These are phyloP conservation scores for Upupa epops DNA, from an alignment of 2,113 vertebrate species.

Conservation along the genomic window DNA sequence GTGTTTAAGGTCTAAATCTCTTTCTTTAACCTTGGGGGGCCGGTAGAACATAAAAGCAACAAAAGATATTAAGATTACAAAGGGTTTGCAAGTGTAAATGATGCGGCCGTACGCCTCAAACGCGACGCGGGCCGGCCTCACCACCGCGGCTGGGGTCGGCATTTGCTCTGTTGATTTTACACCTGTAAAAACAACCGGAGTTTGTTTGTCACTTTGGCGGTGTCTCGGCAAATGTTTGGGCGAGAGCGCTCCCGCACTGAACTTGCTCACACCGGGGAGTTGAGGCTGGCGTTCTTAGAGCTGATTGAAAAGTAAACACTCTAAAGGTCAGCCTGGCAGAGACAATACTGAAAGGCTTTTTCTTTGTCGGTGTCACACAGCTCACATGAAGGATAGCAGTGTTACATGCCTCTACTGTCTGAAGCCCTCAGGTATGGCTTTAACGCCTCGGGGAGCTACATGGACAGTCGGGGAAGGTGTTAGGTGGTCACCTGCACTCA, in stretches of 20 bases:
- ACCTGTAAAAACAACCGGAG: constrained; percentile 81
- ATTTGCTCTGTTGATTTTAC: constrained; percentile 82
- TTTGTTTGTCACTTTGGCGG: constrained; percentile 76
- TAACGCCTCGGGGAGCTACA: background rate
- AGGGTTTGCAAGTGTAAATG: constrained; percentile 83
- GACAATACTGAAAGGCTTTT: constrained; percentile 55
- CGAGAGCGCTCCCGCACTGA: constrained; percentile 40
- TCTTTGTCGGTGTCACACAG: constrained; percentile 22
- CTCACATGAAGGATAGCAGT: background rate
- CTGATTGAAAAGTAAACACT: constrained; percentile 73
- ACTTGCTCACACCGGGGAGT: constrained; percentile 64
- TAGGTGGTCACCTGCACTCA: background rate
- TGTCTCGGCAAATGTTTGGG: constrained; percentile 74
- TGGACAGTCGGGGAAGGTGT: rapidly evolving
- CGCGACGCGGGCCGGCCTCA: constrained; percentile 62
- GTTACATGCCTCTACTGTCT: background rate
- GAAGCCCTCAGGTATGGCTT: background rate
- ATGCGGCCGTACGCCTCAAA: constrained; percentile 79
- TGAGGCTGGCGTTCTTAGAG: constrained; percentile 55
- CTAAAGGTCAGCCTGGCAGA: constrained; percentile 68
- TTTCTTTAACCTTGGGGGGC: constrained; percentile 84
- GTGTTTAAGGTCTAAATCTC: constrained; percentile 88
- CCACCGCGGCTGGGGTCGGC: constrained; percentile 67
- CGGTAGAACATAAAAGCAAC: constrained; percentile 83
- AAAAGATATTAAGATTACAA: constrained; percentile 86